Conservation (phyloP, 2,113 vertebrate genomes). For the Neolamprologus falcicula region DNA sequence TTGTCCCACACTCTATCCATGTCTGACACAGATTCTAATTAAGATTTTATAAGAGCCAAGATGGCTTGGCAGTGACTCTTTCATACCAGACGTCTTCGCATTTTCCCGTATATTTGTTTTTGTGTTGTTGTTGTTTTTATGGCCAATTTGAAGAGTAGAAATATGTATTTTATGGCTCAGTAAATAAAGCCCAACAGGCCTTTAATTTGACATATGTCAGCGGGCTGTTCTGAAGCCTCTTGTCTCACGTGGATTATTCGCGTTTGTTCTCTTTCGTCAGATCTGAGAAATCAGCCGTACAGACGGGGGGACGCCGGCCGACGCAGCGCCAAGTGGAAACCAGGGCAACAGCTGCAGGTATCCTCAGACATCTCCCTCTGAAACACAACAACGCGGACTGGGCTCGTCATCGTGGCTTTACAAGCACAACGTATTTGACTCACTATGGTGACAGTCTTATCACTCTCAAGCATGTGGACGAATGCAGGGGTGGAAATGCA, state of each 20-base stretch:
- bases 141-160: background rate
- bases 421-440: background rate
- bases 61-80: background rate
- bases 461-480: background rate
- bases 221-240: background rate
- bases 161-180: background rate
- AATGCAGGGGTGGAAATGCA: background rate
- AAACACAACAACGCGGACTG: background rate
- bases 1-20: background rate
- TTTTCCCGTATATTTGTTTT: background rate
- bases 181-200: background rate
- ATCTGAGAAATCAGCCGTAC: slow-evolving; percentile 89
- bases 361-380: slow-evolving; percentile 82
- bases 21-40: background rate
- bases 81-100: background rate
- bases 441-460: background rate
- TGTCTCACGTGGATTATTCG: background rate
- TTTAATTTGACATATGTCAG: background rate
- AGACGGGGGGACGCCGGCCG: slow-evolving; percentile 77
- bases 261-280: slow-evolving; percentile 43
- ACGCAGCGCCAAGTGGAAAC: slow-evolving; percentile 78
- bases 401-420: background rate
- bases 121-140: background rate
- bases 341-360: slow-evolving; percentile 74
- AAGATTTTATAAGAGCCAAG: background rate